Evolutionary conservation across 2,113 vertebrate genomes (phyloP).

Genomic region (Cairina moschata): DNA sequence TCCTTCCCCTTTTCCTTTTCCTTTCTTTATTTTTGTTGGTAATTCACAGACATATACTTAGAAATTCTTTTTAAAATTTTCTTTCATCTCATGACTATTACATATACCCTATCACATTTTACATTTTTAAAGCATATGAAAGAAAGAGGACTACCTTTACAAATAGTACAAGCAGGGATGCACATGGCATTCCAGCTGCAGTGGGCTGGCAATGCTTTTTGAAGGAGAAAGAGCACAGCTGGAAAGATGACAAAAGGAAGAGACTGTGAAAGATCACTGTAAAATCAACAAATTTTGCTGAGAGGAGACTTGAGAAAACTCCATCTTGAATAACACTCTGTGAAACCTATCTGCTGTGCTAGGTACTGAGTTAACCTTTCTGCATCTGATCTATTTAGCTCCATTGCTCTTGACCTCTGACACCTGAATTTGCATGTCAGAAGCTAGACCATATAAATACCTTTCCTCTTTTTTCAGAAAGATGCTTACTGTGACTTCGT

Average conservation of each 20-base stretch:
- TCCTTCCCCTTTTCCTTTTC: no score
- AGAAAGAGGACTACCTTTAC: not conserved
- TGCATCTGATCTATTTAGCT: not conserved
- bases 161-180: not conserved
- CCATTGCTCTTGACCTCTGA: not conserved
- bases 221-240: not conserved
- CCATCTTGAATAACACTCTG: not conserved
- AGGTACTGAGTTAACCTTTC: not conserved
- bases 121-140: not conserved
- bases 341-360: not conserved
- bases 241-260: not conserved
- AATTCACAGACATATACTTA: not conserved
- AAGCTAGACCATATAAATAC: not conserved
- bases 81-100: not conserved
- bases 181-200: not conserved
- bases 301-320: not conserved
- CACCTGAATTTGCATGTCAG: not conserved
- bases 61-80: slow-evolving; percentile 17
- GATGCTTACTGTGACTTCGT: not conserved
- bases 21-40: slow-evolving; percentile 22
- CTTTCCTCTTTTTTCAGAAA: not conserved
- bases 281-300: not conserved
- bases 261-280: not conserved
- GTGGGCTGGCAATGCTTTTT: not conserved
- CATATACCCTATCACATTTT: not conserved